Evolutionary conservation across 2,888 invertebrate genomes (phyloP).

Genomic region (Netelia inedita): DNA sequence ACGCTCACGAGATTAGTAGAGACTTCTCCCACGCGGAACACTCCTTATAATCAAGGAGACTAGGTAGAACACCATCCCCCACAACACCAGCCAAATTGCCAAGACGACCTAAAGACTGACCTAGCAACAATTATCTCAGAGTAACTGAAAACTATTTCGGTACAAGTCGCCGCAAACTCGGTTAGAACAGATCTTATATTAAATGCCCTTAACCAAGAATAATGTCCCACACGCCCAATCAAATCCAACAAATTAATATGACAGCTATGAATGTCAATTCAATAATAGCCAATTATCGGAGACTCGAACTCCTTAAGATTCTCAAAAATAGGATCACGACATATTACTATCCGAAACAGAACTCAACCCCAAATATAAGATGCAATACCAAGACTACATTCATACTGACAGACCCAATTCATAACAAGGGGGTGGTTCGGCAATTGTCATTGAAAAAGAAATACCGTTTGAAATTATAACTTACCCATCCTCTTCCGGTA

Average conservation of each 20-base stretch:
- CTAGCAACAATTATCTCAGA: not conserved
- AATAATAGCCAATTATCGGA: conserved; percentile 20
- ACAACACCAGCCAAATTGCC: no score
- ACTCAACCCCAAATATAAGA: conserved; percentile 16
- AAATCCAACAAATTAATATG: not conserved
- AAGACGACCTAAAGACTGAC: not conserved
- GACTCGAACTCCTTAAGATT: conserved; percentile 14
- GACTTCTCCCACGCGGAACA: no score
- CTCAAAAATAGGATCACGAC: not conserved
- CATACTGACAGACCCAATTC: conserved; percentile 17
- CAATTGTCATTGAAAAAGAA: conserved; percentile 29
- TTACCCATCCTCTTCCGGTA: conserved; percentile 13
- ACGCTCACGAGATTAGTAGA: not conserved
- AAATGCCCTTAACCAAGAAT: not conserved
- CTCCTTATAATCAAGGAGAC: no score
- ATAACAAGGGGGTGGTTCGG: conserved; percentile 18
- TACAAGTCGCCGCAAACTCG: not conserved
- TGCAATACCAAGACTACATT: conserved; percentile 14
- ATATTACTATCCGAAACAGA: conserved; percentile 40
- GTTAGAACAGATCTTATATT: not conserved
- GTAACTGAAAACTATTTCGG: not conserved
- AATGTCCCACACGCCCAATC: no score
- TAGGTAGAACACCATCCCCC: no score
- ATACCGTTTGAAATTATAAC: not conserved
- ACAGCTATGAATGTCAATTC: conserved; percentile 52